Evolutionary conservation across 2,113 vertebrate genomes (phyloP), one percentile per base, ranked within the genome.

Genomic region (Carassius carassius): DNA sequence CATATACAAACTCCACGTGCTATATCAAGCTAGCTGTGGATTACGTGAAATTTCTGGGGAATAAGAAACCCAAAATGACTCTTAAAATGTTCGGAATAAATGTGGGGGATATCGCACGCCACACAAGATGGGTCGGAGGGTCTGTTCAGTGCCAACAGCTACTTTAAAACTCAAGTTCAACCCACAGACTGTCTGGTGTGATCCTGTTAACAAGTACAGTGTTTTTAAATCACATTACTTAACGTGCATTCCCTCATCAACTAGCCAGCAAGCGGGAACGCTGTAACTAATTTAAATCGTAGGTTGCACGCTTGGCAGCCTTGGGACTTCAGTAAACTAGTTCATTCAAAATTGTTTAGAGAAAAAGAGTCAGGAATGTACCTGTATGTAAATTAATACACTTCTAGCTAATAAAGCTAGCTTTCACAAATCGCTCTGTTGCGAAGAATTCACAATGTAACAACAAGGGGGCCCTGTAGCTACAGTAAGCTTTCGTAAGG

Each of bases 181-280:
- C 78, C 72, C 54, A 37, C 14, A 4, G 37, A 67, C 19, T 44
- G 44, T 67, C 44, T 80, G 49, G 32, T 4, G 47, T 80, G 44
- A 67, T 77, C 72, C 82, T 77, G 51, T n/a, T 58, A 41, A 51
- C 72, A 10, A 56, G 3, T 21, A 19, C 69, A 29, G 1, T 47
- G 56, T 73, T 65, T 69, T 79, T 8, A 83, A 86, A 62, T 72
- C 81, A 56, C 65, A 25, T 51, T 76, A 76, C 23, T 58, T 60
- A 63, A 47, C 13, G 23, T 5, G 70, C n/a, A 11, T 58, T 47
- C n/a, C 44, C 69, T 83, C 47, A 11, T 51, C 29, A 76, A n/a
- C 44, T 54, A 76, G 73, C 12, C 12, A 73, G 70, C 12, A 21
- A 73, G 70, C 3, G 47, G 29, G 21, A 78, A 81, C 3, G 9